Evolutionary conservation across 1,140 invertebrate genomes (phyloP).

Genomic region (honey bee (Apis mellifera)): Amel_HAv3.1 CM009946.2:5113001-5113500

Average conservation of each 20-base stretch:
- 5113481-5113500: no score
- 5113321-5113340: not conserved
- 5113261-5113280: slow-evolving; percentile 25
- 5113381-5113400: not conserved
- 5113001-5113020: no score
- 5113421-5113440: not conserved
- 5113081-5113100: not conserved
- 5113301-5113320: not conserved
- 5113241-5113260: slow-evolving; percentile 12
- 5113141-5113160: not conserved
- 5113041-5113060: no score
- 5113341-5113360: not conserved
- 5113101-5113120: no score
- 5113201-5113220: slow-evolving; percentile 4
- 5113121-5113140: not conserved
- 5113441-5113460: no score
- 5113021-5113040: no score
- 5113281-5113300: slow-evolving; percentile 1
- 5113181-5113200: not conserved
- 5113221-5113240: not conserved
- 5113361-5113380: not conserved
- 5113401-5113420: not conserved
- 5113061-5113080: no score
- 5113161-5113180: not conserved
- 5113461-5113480: no score